phyloP scores from a whole-genome alignment of 2,113 vertebrate genomes.

The Megaceryle torquata region DNA sequence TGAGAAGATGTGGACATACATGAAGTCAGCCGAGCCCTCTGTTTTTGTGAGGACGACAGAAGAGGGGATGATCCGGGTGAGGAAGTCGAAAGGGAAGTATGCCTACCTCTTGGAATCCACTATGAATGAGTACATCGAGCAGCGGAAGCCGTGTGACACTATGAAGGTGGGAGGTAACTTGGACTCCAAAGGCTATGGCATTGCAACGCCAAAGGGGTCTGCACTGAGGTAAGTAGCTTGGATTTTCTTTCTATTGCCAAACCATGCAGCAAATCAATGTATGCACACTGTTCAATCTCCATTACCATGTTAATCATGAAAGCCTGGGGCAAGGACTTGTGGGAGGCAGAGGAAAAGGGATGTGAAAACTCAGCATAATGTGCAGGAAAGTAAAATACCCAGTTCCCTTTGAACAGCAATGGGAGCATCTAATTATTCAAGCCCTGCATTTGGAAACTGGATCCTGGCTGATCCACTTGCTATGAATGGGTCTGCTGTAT shows the following conservation, averaged over 20 bases:
- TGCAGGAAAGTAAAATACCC: background rate
- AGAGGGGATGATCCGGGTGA: slow-evolving; percentile 94
- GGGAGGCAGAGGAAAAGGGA: background rate
- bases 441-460: slow-evolving; percentile 63
- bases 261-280: slow-evolving; percentile 23
- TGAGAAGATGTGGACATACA: slow-evolving; percentile 99
- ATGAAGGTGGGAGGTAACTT: slow-evolving; percentile 99
- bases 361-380: background rate
- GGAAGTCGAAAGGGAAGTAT: slow-evolving; percentile 98
- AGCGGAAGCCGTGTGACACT: slow-evolving; percentile 96
- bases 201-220: slow-evolving; percentile 97
- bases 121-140: slow-evolving; percentile 99
- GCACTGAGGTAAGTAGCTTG: slow-evolving; percentile 88
- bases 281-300: slow-evolving; percentile 49
- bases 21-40: slow-evolving; percentile 96
- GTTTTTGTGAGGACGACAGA: slow-evolving; percentile 98
- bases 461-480: slow-evolving; percentile 45
- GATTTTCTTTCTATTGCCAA: slow-evolving; percentile 50
- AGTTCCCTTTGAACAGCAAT: background rate
- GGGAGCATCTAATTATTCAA: slow-evolving; percentile 23
- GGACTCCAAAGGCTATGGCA: slow-evolving; percentile 99
- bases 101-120: slow-evolving; percentile 98
- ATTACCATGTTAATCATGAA: slow-evolving; percentile 6
- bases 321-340: background rate
- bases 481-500: slow-evolving; percentile 45